Percentiles rank a stretch among this genome's conserved stretches.
Conservation (phyloP, 2,888 invertebrate genomes). For the Melipona beecheii region DNA sequence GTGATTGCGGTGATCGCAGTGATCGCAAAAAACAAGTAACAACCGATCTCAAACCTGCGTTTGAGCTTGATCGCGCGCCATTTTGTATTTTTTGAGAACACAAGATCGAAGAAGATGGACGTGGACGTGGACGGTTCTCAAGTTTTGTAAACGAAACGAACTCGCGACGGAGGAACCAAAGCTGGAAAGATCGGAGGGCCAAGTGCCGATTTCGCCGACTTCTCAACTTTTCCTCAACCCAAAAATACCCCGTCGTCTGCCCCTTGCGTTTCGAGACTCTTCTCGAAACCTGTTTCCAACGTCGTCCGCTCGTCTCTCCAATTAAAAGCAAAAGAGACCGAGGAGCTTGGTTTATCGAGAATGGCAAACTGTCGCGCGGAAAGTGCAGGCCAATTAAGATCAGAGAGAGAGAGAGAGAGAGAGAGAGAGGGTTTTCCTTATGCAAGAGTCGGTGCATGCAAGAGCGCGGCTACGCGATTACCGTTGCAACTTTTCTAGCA, state of each 20-base stretch:
- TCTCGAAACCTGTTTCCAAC: not conserved
- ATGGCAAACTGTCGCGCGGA: conserved; percentile 10
- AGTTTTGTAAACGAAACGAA: no score
- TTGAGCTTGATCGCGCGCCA: no score
- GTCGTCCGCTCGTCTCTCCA: accelerated
- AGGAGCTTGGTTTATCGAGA: not conserved
- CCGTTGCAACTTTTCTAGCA: conserved; percentile 54
- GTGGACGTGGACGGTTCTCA: no score
- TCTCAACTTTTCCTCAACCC: not conserved
- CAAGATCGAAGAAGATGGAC: no score
- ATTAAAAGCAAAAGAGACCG: not conserved
- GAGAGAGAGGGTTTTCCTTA: conserved; percentile 15
- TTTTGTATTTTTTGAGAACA: no score
- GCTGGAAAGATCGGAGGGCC: no score
- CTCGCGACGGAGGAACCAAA: no score
- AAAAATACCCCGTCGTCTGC: no score
- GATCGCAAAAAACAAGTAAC: no score
- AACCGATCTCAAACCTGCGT: no score
- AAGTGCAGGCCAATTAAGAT: conserved; percentile 24
- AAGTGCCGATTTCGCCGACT: no score
- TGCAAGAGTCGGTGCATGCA: conserved; percentile 20
- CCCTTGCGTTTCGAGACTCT: not conserved
- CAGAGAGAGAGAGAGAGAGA: not conserved
- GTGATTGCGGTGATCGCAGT: no score
- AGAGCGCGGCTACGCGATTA: conserved; percentile 50